Conservation (phyloP, 2,113 vertebrate species). For the Zapornia atra region DNA sequence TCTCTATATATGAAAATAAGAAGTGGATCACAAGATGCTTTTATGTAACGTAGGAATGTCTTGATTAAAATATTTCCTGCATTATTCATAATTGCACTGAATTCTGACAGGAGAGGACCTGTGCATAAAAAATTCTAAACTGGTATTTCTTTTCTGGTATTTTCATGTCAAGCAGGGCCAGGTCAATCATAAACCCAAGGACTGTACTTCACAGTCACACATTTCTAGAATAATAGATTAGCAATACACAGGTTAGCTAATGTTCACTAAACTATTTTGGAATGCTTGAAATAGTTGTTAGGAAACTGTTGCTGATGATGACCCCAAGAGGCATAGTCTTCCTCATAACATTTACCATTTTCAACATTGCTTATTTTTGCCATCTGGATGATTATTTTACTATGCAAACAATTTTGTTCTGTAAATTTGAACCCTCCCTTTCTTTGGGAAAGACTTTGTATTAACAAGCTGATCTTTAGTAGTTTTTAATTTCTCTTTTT, state of each 20-base stretch:
- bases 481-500: not conserved
- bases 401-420: not conserved
- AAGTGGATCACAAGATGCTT: not conserved
- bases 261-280: not conserved
- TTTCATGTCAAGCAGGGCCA: constrained; percentile 1
- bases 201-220: not conserved
- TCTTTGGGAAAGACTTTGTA: not conserved
- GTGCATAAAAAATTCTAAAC: not conserved
- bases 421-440: not conserved
- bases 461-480: not conserved
- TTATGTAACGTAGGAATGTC: not conserved
- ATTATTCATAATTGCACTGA: not conserved
- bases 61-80: constrained; percentile 5
- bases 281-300: not conserved
- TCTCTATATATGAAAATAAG: not conserved
- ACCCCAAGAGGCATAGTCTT: not conserved
- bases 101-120: not conserved
- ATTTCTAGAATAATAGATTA: constrained; percentile 31
- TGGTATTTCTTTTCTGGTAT: not conserved
- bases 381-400: constrained; percentile 24
- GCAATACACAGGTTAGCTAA: not conserved
- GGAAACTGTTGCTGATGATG: not conserved
- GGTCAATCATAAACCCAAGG: constrained; percentile 12
- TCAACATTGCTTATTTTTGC: not conserved
- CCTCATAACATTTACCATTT: not conserved